Evolutionary conservation across 2,113 vertebrate species (phyloP), one percentile per base, ranked within the genome.

Genomic region (Otolemur garnettii): DNA sequence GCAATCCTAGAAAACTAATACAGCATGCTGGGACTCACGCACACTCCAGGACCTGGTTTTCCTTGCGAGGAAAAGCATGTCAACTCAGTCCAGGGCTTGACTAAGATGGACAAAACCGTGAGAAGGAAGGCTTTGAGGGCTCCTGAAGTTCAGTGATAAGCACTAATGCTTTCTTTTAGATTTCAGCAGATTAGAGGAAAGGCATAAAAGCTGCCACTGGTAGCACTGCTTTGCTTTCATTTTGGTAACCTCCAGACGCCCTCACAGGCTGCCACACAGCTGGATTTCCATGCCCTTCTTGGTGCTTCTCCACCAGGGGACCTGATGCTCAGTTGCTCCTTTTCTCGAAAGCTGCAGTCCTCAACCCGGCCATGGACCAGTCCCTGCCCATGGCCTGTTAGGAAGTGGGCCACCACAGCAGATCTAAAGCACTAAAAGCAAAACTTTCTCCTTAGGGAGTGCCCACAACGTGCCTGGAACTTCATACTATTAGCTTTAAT

Each of bases 371-470:
- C 8, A 7, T 50, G 45, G 45, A 50, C 45, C 7, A 9, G 45
- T 10, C 8, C 45, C 45, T 50, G 45, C 7, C 7, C 45, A 50
- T 50, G 45, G 45, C 45, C 45, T 50, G 45, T 50, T 50, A 50
- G 45, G 8, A 50, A 50, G 7, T 50, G 45, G 45, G 45, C 45
- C 45, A 50, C 45, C 45, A 50, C 45, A 50, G 45, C 19, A 55
- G 10, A 26, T 77, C 21, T 77, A 83, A 87, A 83, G 62, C 78
- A 91, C 35, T 72, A 33, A 94, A 60, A 80, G 80, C 50, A 90
- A 28, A 30, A 24, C 62, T 89, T 92, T 81, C 59, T 81, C 57
- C 78, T 90, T 64, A 50, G n/a, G 26, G n/a, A 55, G 11, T 91
- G 35, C 9, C 60, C 53, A 71, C 60, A 14, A 71, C 60, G 18